These are phyloP conservation scores for Brachionus rubens DNA, from an alignment of 1,140 invertebrate species.

Conservation along the genomic window DNA sequence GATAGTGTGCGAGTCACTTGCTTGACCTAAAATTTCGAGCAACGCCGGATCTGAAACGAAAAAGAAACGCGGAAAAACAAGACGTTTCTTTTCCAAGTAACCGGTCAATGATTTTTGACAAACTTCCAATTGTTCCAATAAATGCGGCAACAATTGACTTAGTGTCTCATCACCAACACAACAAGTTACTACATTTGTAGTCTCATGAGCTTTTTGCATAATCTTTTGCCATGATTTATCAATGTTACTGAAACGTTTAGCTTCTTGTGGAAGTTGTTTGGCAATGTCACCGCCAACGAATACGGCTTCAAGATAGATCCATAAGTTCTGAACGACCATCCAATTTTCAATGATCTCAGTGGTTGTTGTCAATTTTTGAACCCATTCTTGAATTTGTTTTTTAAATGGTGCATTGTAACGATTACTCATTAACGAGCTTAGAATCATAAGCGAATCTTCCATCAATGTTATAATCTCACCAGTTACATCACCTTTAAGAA, in stretches of 20 bases:
- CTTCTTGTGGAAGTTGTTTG: constrained; percentile 60
- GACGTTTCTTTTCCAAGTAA: constrained; percentile 89
- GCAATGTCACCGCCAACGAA: constrained; percentile 61
- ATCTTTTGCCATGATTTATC: constrained; percentile 98
- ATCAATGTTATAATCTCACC: constrained; percentile 88
- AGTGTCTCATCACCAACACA: constrained; percentile 91
- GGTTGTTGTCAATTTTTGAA: constrained; percentile 56
- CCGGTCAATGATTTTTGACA: constrained; percentile 95
- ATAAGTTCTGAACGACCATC: constrained; percentile 59
- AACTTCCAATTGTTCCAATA: constrained; percentile 90
- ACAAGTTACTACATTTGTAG: constrained; percentile 86
- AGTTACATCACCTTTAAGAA: constrained; percentile 84
- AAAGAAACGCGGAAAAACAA: constrained; percentile 94
- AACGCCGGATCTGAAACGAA: constrained; percentile 95
- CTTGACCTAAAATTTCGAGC: constrained; percentile 91
- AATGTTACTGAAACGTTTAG: constrained; percentile 79
- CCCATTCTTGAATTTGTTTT: constrained; percentile 58
- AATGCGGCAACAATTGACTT: constrained; percentile 82
- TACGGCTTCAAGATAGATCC: constrained; percentile 60
- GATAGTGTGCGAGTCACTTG: constrained; percentile 94
- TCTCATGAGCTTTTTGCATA: constrained; percentile 87
- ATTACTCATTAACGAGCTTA: constrained; percentile 86
- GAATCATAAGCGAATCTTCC: constrained; percentile 91
- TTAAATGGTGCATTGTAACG: constrained; percentile 63
- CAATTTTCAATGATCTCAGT: constrained; percentile 59